Conservation (phyloP, 1,140 invertebrate species). For the Drosophila subpulchrella region DNA sequence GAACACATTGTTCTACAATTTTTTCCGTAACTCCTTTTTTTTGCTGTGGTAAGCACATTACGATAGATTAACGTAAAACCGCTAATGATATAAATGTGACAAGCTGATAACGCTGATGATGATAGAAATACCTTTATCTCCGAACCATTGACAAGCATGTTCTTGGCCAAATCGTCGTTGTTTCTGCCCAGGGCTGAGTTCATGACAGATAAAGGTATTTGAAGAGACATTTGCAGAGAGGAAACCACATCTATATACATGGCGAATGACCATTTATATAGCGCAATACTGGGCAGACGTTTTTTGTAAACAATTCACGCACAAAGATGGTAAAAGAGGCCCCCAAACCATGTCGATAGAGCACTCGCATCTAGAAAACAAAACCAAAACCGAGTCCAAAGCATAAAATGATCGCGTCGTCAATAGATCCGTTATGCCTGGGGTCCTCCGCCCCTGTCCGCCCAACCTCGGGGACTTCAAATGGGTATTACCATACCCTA, state of each 20-base stretch:
- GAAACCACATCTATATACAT: constrained; percentile 54
- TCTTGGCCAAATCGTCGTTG: constrained; percentile 84
- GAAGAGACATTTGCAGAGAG: constrained; percentile 29
- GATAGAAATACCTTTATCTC: constrained; percentile 70
- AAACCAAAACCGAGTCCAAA: constrained; percentile 10
- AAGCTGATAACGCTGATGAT: constrained; percentile 14
- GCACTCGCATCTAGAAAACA: constrained; percentile 15
- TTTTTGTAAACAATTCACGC: constrained; percentile 85
- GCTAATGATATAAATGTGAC: constrained; percentile 24
- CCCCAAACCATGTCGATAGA: constrained; percentile 66
- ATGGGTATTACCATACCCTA: too few species aligned
- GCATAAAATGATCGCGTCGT: constrained; percentile 74
- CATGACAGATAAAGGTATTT: constrained; percentile 78
- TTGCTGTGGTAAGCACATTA: constrained; percentile 15
- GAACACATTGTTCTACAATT: constrained; percentile 30
- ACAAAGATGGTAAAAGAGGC: constrained; percentile 84
- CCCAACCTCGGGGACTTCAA: constrained; percentile 32
- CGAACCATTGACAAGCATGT: constrained; percentile 59
- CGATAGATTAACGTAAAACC: constrained; percentile 26
- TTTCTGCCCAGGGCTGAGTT: constrained; percentile 84
- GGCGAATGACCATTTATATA: constrained; percentile 61
- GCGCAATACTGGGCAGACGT: constrained; percentile 83
- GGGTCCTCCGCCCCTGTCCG: constrained; percentile 35
- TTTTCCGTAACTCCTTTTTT: background rate
- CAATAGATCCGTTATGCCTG: constrained; percentile 29